phyloP scores from a whole-genome alignment of 2,113 vertebrate species.

The Neogale vison region DNA sequence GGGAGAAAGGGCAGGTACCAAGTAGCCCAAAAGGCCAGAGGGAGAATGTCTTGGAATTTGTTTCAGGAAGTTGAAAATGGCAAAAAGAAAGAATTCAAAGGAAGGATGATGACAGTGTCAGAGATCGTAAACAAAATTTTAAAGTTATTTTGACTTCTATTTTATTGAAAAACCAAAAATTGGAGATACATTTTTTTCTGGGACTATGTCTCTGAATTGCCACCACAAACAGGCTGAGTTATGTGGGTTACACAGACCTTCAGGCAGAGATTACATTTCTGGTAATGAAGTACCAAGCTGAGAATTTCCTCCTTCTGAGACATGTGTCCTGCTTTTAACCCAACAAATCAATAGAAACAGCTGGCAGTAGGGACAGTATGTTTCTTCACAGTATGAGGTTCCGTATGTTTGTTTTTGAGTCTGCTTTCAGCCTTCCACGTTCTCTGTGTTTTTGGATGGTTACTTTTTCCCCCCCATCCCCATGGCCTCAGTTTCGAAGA shows the following conservation, averaged over 20 bases:
- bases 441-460: neutral
- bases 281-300: neutral
- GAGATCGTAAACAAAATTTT: neutral
- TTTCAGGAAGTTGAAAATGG: neutral
- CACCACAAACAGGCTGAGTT: neutral
- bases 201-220: neutral
- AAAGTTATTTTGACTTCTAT: neutral
- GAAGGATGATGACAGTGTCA: neutral
- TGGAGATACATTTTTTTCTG: neutral
- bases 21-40: neutral
- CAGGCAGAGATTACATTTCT: neutral
- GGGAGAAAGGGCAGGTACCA: neutral
- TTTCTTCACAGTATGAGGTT: neutral
- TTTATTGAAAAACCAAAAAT: neutral
- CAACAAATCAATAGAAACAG: neutral
- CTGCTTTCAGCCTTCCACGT: neutral
- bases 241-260: neutral
- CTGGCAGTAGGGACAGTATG: neutral
- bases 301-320: neutral
- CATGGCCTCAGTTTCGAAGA: neutral
- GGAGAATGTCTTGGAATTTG: neutral
- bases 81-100: neutral
- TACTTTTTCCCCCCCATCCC: neutral
- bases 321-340: neutral
- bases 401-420: neutral